Evolutionary conservation across 1,140 invertebrate species (phyloP).

Genomic region (Mizuhopecten yessoensis): DNA sequence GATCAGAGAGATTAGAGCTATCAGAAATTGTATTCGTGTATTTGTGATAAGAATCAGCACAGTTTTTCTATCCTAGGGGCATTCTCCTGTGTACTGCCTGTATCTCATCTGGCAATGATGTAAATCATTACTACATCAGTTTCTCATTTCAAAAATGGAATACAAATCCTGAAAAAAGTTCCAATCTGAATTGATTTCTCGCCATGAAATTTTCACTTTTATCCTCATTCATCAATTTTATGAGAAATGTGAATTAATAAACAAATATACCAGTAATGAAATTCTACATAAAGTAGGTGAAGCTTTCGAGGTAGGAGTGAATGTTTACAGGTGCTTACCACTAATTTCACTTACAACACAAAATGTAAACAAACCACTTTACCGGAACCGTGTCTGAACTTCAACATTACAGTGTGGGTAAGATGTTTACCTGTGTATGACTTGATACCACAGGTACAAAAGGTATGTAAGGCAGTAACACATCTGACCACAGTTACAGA

Average conservation of each 20-base stretch:
- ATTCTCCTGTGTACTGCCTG: neutral
- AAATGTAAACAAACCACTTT: neutral
- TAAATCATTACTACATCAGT: neutral
- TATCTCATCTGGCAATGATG: neutral
- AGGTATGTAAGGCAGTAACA: neutral
- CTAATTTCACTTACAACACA: neutral
- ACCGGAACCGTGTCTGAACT: neutral
- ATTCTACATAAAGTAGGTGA: neutral
- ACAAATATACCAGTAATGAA: neutral
- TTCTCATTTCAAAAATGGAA: no score
- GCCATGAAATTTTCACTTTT: no score
- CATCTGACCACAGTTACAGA: neutral
- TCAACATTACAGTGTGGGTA: conserved; percentile 1
- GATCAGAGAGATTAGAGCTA: neutral
- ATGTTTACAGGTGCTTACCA: neutral
- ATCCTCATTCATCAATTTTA: no score
- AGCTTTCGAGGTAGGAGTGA: neutral
- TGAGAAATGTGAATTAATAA: no score
- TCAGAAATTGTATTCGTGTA: no score
- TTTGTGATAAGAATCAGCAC: neutral
- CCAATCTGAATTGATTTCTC: no score
- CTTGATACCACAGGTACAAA: neutral
- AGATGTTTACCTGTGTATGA: conserved; percentile 22
- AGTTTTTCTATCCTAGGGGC: neutral
- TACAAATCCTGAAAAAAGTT: no score